Evolutionary conservation across 2,888 invertebrate species (phyloP).

Genomic region (Hyppa rectilinea): DNA sequence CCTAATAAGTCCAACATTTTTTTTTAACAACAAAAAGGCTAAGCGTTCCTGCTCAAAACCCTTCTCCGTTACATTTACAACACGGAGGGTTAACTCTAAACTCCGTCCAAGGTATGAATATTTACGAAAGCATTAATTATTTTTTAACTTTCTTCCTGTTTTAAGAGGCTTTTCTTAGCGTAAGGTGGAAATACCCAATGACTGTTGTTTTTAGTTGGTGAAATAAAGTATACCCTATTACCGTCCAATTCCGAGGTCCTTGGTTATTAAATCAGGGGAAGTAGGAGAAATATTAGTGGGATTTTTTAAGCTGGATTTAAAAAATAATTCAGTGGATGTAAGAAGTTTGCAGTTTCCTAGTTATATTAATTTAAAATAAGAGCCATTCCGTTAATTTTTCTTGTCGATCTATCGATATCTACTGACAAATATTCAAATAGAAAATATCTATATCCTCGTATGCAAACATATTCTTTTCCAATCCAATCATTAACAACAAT

Average conservation of each 20-base stretch:
- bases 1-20: too few relatives aligned
- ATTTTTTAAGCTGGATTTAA: conserved; percentile 37
- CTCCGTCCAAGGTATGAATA: conserved; percentile 90
- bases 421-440: too few relatives aligned
- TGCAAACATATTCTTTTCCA: too few relatives aligned
- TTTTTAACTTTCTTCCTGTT: conserved; percentile 89
- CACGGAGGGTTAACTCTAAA: conserved; percentile 86
- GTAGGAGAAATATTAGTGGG: conserved; percentile 47
- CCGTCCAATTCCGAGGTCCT: conserved; percentile 54
- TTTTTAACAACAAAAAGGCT: not conserved
- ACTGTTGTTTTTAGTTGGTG: conserved; percentile 74
- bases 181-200: conserved; percentile 81
- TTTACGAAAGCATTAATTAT: conserved; percentile 91
- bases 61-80: conserved; percentile 65
- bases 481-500: not conserved
- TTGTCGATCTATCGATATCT: not conserved
- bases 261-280: conserved; percentile 62
- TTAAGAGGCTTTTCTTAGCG: conserved; percentile 88
- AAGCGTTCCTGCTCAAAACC: conserved; percentile 39
- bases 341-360: not conserved
- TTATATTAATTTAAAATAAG: not conserved
- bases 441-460: too few relatives aligned
- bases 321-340: not conserved
- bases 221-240: conserved; percentile 65
- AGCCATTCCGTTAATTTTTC: not conserved